Conservation (phyloP, 2,113 vertebrate genomes). For the Anolis carolinensis region DNA sequence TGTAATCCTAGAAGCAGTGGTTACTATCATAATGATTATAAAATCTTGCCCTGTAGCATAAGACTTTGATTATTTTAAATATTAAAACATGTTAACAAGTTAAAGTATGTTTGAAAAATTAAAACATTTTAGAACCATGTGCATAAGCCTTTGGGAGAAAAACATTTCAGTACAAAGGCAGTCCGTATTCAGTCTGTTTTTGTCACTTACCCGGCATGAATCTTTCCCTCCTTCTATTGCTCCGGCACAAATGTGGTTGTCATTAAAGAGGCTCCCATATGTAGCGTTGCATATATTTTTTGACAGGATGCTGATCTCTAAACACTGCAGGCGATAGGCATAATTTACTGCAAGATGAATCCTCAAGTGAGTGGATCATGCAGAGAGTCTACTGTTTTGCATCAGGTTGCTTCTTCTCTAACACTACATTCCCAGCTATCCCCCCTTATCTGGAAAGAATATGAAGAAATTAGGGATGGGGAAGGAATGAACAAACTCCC, state of each 20-base stretch:
- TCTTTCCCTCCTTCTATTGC: background rate
- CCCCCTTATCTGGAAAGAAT: background rate
- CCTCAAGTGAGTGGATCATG: background rate
- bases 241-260: background rate
- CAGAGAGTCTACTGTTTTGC: background rate
- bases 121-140: no score
- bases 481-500: background rate
- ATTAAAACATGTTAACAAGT: no score
- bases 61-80: no score
- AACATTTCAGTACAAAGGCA: background rate
- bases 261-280: background rate
- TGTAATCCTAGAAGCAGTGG: no score
- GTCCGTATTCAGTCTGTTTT: background rate
- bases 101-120: no score
- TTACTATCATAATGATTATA: no score
- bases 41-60: no score
- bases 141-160: no score
- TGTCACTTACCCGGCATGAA: constrained; percentile 3
- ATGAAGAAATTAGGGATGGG: background rate
- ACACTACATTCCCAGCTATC: background rate
- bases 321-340: background rate
- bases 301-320: background rate
- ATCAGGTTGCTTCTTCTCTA: background rate
- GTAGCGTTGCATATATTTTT: background rate
- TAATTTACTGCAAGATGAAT: constrained; percentile 15